Conservation (phyloP, 2,113 vertebrate genomes). For the Proterorhinus semilunaris region DNA sequence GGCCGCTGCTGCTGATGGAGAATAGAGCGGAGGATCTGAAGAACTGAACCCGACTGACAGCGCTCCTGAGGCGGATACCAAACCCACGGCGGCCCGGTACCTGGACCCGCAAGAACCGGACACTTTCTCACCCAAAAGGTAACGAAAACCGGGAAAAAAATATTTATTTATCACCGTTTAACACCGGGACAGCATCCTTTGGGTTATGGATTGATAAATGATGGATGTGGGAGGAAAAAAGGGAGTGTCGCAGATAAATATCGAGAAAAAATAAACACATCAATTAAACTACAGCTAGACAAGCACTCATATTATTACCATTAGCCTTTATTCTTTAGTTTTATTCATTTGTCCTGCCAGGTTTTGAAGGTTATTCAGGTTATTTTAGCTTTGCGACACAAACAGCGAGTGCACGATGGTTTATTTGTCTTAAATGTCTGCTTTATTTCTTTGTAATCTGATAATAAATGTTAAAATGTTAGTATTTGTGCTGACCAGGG, state of each 20-base stretch:
- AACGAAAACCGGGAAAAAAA: too few species aligned
- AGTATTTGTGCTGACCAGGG: neutral
- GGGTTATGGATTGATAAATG: constrained; percentile 9
- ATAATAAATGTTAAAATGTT: too few species aligned
- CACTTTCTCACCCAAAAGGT: neutral
- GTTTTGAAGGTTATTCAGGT: neutral
- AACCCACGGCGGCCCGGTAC: neutral
- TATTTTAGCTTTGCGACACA: neutral
- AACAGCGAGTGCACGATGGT: too few species aligned
- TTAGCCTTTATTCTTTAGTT: neutral
- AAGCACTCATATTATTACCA: neutral
- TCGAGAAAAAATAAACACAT: neutral
- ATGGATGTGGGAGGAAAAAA: neutral
- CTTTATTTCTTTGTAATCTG: too few species aligned
- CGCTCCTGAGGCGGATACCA: neutral
- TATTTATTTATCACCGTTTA: too few species aligned
- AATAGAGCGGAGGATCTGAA: constrained; percentile 23
- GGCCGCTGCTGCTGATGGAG: constrained; percentile 57
- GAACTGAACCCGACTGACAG: constrained; percentile 25
- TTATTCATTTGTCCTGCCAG: neutral
- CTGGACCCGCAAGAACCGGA: neutral
- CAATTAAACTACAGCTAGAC: neutral
- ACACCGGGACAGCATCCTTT: constrained; percentile 39
- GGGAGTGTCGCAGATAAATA: neutral
- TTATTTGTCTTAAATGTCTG: too few species aligned